These are phyloP conservation scores for Zaprionus ornatus DNA, from an alignment of 1,140 invertebrate species.

Conservation along the genomic window DNA sequence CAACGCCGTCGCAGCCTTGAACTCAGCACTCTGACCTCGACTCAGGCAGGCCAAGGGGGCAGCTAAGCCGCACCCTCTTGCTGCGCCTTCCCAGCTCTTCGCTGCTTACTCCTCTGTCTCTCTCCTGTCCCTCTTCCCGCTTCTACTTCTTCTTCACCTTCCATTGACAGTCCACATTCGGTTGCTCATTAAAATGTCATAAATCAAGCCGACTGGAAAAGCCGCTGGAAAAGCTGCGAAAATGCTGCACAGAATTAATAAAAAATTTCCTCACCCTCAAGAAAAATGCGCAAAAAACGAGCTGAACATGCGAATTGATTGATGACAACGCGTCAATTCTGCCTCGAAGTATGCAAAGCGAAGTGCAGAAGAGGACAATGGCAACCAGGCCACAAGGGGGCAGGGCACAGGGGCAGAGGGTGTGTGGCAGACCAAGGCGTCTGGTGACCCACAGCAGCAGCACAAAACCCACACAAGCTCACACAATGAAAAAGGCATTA, in stretches of 20 bases:
- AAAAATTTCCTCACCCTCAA: slow-evolving; percentile 10
- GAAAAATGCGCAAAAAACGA: slow-evolving; percentile 56
- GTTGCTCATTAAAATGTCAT: slow-evolving; percentile 75
- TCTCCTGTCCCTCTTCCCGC: too few species aligned
- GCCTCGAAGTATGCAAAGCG: slow-evolving; percentile 47
- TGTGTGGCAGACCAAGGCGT: slow-evolving; percentile 29
- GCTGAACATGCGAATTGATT: slow-evolving; percentile 74
- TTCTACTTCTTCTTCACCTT: too few species aligned
- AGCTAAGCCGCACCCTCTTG: neutral
- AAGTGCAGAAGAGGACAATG: slow-evolving; percentile 49
- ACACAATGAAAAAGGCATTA: slow-evolving; percentile 77
- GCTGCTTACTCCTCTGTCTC: too few species aligned
- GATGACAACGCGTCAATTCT: slow-evolving; percentile 78
- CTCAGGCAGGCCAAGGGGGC: neutral
- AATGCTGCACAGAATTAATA: slow-evolving; percentile 22
- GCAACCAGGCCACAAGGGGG: neutral
- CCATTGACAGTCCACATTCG: neutral
- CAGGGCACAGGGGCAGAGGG: slow-evolving; percentile 14
- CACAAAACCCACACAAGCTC: slow-evolving; percentile 1
- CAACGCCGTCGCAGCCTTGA: slow-evolving; percentile 56
- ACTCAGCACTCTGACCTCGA: slow-evolving; percentile 29
- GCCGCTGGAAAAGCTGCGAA: slow-evolving; percentile 46
- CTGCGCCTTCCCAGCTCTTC: neutral
- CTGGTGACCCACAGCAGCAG: slow-evolving; percentile 28
- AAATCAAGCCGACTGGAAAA: slow-evolving; percentile 58